Evolutionary conservation across 1,140 invertebrate genomes (phyloP).

Genomic region (Zaprionus lachaisei): DNA sequence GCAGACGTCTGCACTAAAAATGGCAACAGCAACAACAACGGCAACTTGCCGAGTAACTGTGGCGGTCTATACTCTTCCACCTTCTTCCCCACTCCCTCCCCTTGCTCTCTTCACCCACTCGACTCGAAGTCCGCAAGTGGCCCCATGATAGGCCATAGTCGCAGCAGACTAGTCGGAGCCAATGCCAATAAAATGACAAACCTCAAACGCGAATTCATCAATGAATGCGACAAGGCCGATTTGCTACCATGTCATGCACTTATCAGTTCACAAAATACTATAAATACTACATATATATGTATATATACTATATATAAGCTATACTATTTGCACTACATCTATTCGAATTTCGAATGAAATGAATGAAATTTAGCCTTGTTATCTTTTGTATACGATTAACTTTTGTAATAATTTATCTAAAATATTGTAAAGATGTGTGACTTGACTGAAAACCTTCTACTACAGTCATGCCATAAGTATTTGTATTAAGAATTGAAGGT

Average conservation of each 20-base stretch:
- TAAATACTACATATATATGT: too few relatives aligned
- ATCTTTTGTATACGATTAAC: too few relatives aligned
- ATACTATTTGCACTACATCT: too few relatives aligned
- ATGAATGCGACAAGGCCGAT: slow-evolving; percentile 7
- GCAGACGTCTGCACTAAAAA: slow-evolving; percentile 43
- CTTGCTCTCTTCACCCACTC: not conserved
- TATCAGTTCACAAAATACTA: slow-evolving; percentile 5
- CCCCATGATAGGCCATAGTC: slow-evolving; percentile 29
- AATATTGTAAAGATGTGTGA: not conserved
- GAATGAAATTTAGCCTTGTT: too few relatives aligned
- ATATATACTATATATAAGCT: too few relatives aligned
- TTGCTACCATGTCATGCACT: slow-evolving; percentile 2
- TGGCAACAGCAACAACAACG: slow-evolving; percentile 28
- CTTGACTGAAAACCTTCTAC: too few relatives aligned
- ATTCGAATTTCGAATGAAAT: too few relatives aligned
- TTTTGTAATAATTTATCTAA: not conserved
- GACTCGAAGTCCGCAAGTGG: not conserved
- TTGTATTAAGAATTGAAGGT: too few relatives aligned
- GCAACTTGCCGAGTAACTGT: slow-evolving; percentile 39
- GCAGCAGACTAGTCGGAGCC: slow-evolving; percentile 71
- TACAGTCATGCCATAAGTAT: too few relatives aligned
- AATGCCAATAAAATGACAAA: slow-evolving; percentile 54
- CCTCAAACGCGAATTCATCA: slow-evolving; percentile 25
- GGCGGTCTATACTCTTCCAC: slow-evolving; percentile 2
- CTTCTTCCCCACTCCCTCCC: not conserved